Base-by-base conservation (phyloP, 2,797 vertebrate genomes). In the Rhynchotus rufescens region DNA sequence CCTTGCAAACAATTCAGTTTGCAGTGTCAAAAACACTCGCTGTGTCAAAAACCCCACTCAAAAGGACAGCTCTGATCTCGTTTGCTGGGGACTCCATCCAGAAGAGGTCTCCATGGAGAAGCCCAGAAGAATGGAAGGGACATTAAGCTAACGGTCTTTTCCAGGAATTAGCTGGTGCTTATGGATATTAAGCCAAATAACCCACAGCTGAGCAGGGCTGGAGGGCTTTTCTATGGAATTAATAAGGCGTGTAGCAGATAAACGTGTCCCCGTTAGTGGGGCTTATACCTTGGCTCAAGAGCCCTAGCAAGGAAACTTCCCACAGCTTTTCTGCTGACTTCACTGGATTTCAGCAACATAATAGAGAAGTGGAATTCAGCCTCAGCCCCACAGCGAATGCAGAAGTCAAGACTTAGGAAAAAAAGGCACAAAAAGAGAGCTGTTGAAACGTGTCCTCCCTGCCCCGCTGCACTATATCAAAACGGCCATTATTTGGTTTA, bases 331-430 rank as follows among this genome's bases (percentile, higher is more conserved):
- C 75, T 95, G 91, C 95, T 96, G 95, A 95, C 94, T 52, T 38
- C 2, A 11, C 60, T 73, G 81, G 59, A 49, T 90, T 73, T 76
- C 84, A 79, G 79, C 83, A 61, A 25, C 80, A 0, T 28, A 40
- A 93, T 40, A 82, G 92, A 93, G 83, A 96, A 94, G 89, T 84
- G 73, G 86, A 73, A 84, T 85, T 66, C 79, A 84, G 72, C 88
- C 80, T 52, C 3, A 92, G 81, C 57, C 94, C 86, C 81, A 40
- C 71, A 51, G 74, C 1, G 51, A 96, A 96, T 92, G 94, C 90
- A 96, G 94, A 96, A 96, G 94, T 95, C 90, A 73, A 66, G 88
- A 34, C 32, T 60, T 79, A 68, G 83, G 83, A 65, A 94, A 90
- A 90, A 90, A 93, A 94, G 51, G 10, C 34, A 52, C 40, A 21